phyloP scores from a whole-genome alignment of 2,888 invertebrate species.

The Schizaphis graminum region DNA sequence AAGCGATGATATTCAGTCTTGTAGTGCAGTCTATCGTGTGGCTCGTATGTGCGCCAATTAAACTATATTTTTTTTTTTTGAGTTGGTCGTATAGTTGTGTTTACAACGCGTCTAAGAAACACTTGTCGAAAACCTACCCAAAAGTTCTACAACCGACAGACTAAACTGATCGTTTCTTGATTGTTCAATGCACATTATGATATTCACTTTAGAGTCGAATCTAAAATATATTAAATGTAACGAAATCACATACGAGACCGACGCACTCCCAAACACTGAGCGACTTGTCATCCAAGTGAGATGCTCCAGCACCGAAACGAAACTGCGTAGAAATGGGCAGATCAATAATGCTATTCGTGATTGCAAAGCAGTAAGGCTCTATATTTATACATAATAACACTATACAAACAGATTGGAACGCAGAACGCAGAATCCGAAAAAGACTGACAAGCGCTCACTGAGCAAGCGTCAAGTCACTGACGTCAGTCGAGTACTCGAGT shows the following conservation, averaged over 20 bases:
- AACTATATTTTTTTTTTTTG: neutral
- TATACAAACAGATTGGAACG: no score
- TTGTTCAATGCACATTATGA: slow-evolving; percentile 16
- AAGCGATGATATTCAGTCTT: slow-evolving; percentile 56
- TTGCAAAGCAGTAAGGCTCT: neutral
- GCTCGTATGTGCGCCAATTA: slow-evolving; percentile 34
- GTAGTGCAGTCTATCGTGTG: slow-evolving; percentile 53
- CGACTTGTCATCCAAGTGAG: neutral
- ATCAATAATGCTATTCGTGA: neutral
- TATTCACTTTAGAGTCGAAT: neutral
- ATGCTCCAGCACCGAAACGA: neutral
- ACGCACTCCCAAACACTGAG: neutral
- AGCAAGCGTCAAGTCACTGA: no score
- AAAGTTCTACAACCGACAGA: neutral
- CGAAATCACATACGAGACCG: neutral
- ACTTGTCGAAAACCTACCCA: neutral
- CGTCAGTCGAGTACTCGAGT: no score
- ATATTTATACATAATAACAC: no score
- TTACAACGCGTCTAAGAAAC: slow-evolving; percentile 12
- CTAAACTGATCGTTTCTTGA: neutral
- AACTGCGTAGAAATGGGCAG: neutral
- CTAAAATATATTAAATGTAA: neutral
- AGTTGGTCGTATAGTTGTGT: neutral
- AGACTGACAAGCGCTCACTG: neutral
- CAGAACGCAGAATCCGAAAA: no score